A percentile compares a stretch with the other conserved stretches of the same genome.
These are phyloP conservation scores for Ischnura elegans DNA, from an alignment of 2,888 invertebrate species.

Conservation along the genomic window DNA sequence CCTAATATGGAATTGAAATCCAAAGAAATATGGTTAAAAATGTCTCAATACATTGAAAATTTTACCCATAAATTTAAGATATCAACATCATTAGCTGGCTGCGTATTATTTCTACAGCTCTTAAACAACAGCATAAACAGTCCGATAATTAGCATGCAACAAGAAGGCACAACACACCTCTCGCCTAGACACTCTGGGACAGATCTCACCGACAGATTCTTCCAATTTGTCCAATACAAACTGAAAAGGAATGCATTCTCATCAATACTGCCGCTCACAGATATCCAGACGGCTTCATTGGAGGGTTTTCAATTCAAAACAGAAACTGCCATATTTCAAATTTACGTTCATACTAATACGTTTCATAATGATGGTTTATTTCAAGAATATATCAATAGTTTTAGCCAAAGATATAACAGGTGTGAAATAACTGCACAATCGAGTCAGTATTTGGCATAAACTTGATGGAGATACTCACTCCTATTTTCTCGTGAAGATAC, in stretches of 20 bases:
- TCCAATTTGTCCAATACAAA: slow-evolving; percentile 1
- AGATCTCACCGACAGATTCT: background rate
- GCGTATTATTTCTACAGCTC: too few species aligned
- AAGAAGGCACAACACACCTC: background rate
- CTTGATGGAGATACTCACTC: background rate
- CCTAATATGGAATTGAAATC: background rate
- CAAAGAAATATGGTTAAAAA: background rate
- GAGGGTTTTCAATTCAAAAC: too few species aligned
- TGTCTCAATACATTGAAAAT: background rate
- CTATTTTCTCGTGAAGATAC: background rate
- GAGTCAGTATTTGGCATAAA: too few species aligned
- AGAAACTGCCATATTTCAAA: too few species aligned
- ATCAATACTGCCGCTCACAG: background rate
- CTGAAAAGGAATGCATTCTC: background rate
- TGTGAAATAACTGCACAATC: too few species aligned
- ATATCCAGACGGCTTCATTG: too few species aligned
- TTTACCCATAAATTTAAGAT: background rate
- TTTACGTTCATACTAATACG: too few species aligned
- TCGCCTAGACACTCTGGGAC: background rate
- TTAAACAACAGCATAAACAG: background rate
- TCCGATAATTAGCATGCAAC: too few species aligned
- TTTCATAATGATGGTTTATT: too few species aligned
- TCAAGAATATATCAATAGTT: too few species aligned
- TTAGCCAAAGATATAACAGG: too few species aligned
- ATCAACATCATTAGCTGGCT: background rate